Percentiles rank a stretch among this genome's conserved stretches.
Evolutionary conservation across 1,140 invertebrate genomes (phyloP).

Genomic region (Batillaria attramentaria): DNA sequence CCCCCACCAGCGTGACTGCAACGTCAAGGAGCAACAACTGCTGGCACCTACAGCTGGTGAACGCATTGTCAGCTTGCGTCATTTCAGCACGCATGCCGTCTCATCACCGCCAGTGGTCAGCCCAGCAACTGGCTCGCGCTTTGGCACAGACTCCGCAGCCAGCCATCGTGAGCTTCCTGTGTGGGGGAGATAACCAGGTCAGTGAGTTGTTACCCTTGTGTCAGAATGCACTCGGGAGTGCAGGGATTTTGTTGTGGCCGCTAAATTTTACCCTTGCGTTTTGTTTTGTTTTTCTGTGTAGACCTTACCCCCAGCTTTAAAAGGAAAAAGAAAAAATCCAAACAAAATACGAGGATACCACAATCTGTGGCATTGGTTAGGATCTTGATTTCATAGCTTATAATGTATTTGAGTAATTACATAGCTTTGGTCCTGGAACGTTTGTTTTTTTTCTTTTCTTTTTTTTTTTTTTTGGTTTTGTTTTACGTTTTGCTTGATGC

Average conservation of each 20-base stretch:
- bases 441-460: too few relatives aligned
- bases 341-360: too few relatives aligned
- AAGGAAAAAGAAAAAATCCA: too few relatives aligned
- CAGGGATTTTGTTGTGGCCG: neutral
- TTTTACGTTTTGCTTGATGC: too few relatives aligned
- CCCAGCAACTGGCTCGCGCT: constrained; percentile 74
- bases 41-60: constrained; percentile 75
- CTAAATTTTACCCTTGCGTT: neutral
- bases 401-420: too few relatives aligned
- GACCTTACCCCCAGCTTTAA: too few relatives aligned
- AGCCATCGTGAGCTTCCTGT: neutral
- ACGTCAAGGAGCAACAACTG: constrained; percentile 50
- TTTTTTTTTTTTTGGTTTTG: too few relatives aligned
- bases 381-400: too few relatives aligned
- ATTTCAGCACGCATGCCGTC: constrained; percentile 74
- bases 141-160: constrained; percentile 18
- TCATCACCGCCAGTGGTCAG: constrained; percentile 77
- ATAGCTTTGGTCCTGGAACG: too few relatives aligned
- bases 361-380: too few relatives aligned
- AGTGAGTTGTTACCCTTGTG: neutral
- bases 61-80: constrained; percentile 78
- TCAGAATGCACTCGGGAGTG: neutral
- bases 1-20: neutral
- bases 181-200: constrained; percentile 28
- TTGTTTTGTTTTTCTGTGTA: too few relatives aligned